These are phyloP conservation scores for Drosophila prolongata DNA, from an alignment of 2,888 invertebrate genomes.

Conservation along the genomic window DNA sequence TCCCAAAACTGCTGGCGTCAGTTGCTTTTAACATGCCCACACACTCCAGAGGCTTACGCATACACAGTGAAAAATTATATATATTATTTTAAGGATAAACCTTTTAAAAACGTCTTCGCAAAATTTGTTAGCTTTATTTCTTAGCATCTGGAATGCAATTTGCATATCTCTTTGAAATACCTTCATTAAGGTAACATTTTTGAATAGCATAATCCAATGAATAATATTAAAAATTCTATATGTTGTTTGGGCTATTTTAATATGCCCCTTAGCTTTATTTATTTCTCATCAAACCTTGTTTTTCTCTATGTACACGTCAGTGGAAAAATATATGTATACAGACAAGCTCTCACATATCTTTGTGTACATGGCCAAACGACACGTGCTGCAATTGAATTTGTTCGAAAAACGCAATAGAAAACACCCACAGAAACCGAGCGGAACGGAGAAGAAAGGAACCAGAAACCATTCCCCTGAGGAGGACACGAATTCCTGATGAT, in stretches of 20 bases:
- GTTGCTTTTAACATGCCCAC: constrained; percentile 70
- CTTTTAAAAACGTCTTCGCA: too few species aligned
- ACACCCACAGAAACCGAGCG: constrained; percentile 55
- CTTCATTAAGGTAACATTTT: too few species aligned
- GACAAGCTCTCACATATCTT: constrained; percentile 46
- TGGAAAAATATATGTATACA: constrained; percentile 7
- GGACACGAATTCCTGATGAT: constrained; percentile 31
- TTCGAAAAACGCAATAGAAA: constrained; percentile 76
- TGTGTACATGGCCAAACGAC: constrained; percentile 63
- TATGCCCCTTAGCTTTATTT: not conserved
- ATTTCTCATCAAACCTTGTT: too few species aligned
- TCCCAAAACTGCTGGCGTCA: constrained; percentile 71
- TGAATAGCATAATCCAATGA: too few species aligned
- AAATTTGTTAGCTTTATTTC: too few species aligned
- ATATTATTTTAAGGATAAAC: not conserved
- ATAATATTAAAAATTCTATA: too few species aligned
- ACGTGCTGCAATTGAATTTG: constrained; percentile 78
- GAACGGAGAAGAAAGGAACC: constrained; percentile 29
- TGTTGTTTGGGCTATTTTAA: too few species aligned
- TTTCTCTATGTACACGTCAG: not conserved
- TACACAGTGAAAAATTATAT: constrained; percentile 8
- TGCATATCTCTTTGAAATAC: too few species aligned
- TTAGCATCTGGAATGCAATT: too few species aligned
- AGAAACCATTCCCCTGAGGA: constrained; percentile 4
- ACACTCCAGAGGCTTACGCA: constrained; percentile 36